These are phyloP conservation scores for Scaptodrosophila lebanonensis DNA, from an alignment of 1,140 invertebrate species.

Conservation along the genomic window DNA sequence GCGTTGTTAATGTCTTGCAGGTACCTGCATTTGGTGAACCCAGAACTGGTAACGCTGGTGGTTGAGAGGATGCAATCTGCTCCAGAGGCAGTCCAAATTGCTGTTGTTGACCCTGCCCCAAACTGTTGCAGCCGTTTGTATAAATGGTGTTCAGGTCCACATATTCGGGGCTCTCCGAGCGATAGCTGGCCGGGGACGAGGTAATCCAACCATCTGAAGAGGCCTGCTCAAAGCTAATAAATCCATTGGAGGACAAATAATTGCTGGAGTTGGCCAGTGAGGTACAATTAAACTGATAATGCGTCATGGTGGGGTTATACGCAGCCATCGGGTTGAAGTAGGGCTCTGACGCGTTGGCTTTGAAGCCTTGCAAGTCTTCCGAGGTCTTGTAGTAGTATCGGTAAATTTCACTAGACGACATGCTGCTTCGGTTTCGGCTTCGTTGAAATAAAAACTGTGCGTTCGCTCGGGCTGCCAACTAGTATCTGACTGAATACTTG, in stretches of 20 bases:
- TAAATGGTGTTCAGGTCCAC: constrained; percentile 74
- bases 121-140: constrained; percentile 33
- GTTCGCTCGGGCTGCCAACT: constrained; percentile 45
- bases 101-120: constrained; percentile 21
- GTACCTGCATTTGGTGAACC: constrained; percentile 66
- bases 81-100: constrained; percentile 39
- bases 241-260: constrained; percentile 61
- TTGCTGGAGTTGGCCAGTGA: constrained; percentile 56
- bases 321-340: constrained; percentile 75
- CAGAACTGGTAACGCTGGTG: constrained; percentile 36
- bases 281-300: constrained; percentile 62
- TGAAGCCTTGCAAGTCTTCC: constrained; percentile 72
- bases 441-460: constrained; percentile 14
- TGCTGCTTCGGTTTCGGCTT: constrained; percentile 6
- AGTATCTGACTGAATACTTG: constrained; percentile 50
- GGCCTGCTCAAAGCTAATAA: constrained; percentile 72
- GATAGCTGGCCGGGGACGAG: constrained; percentile 80
- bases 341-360: constrained; percentile 43
- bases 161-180: constrained; percentile 79
- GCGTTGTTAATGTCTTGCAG: constrained; percentile 51
- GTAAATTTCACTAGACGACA: constrained; percentile 75
- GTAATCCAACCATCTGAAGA: constrained; percentile 80
- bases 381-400: constrained; percentile 75
- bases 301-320: constrained; percentile 60
- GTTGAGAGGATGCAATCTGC: constrained; percentile 9